These are phyloP conservation scores for Pimpla rufipes DNA, from an alignment of 2,888 invertebrate species.

Conservation along the genomic window DNA sequence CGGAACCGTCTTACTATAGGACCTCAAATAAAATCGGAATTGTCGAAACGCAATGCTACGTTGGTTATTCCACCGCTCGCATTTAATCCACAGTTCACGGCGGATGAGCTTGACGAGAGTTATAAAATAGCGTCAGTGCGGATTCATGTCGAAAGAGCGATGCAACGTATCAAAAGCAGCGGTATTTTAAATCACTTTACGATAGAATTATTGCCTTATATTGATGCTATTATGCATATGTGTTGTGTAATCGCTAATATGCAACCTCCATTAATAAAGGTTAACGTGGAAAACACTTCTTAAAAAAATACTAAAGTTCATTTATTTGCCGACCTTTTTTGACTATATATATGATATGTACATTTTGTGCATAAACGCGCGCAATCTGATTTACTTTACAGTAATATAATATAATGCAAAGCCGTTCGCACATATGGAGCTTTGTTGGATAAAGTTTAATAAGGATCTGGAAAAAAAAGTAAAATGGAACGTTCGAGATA, in stretches of 20 bases:
- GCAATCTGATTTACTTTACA: neutral
- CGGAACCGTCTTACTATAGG: too few species aligned
- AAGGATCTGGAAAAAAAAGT: neutral
- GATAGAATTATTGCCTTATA: conserved; percentile 17
- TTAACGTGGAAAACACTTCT: neutral
- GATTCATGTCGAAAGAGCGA: conserved; percentile 43
- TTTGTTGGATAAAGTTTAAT: neutral
- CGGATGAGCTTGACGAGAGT: conserved; percentile 12
- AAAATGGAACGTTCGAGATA: neutral
- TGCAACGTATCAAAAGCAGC: conserved; percentile 49
- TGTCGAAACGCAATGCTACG: neutral
- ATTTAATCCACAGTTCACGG: conserved; percentile 21
- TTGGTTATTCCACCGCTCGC: too few species aligned
- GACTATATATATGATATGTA: neutral
- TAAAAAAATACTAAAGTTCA: neutral
- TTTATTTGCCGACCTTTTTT: neutral
- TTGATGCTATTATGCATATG: conserved; percentile 58
- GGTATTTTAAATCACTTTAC: conserved; percentile 40
- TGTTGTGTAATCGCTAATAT: conserved; percentile 61
- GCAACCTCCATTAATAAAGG: conserved; percentile 3
- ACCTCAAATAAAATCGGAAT: conserved; percentile 40
- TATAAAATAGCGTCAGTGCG: conserved; percentile 47
- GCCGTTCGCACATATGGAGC: neutral
- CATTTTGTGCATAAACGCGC: neutral
- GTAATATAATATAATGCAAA: neutral